Evolutionary conservation across 2,888 invertebrate species (phyloP), one percentile per base, ranked within the genome.

Genomic region (Diarsia dahlii): DNA sequence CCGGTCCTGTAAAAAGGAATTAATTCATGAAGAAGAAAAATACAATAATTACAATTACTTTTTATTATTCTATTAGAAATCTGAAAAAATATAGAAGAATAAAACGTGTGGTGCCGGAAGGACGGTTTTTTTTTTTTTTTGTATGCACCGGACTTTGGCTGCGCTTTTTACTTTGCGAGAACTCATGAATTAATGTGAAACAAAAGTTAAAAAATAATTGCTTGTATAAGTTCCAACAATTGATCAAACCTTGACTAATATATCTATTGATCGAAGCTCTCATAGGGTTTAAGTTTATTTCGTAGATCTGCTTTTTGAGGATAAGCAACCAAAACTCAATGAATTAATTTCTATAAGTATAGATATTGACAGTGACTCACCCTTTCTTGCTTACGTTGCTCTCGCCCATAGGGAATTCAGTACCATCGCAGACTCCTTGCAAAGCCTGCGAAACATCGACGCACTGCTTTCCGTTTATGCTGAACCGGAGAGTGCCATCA

Each of bases 381-480:
- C 92, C 93, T 60, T 88, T 84, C 62, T 93, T 93, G 45, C 70
- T 81, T 5, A 92, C 13, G 34, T 89, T 69, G 46, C 69, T 81
- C 71, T 93, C 93, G 71, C 93, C 93, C 92, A 93, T 92, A 91
- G 74, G 20, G 72, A 50, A 12, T 60, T 67, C 18, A 54, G 54
- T 72, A 9, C 93, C 93, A 92, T 5, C 74, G 82, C 70, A 15
- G 72, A 58, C 2, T 85, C 71, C n/a, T 39, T 18, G 8, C 28
- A 74, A 4, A 8, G 91, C 93, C 65, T 92, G 87, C 52, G 76
- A 72, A 4, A 90, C 12, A 74, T 88, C 88, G 20, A 34, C 34
- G 76, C 95, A 94, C 28, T 56, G 71, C 34, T 88, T 87, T 2
- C 91, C 94, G 1, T 86, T 78, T 3, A 94, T 91, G 85, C 92